Base-by-base conservation (phyloP, 1,140 invertebrate species). In the Papilio machaon region DNA sequence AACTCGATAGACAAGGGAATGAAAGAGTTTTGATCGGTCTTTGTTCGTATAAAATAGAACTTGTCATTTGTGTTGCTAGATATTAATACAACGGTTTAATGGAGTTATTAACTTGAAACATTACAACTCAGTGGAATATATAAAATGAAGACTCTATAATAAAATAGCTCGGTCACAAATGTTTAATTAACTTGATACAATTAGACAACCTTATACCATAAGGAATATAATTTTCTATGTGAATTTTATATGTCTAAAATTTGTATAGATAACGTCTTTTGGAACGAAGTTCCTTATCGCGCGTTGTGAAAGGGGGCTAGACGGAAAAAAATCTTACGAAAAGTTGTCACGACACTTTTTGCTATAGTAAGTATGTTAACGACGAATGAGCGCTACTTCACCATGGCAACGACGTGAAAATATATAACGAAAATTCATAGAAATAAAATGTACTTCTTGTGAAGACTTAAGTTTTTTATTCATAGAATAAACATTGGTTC, bases 1-100 rank as follows among this genome's bases (percentile, higher is more conserved):
- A 79, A 79, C 77, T 79, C 77, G 58, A 79, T 79, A 79, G 77
- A 79, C 77, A 79, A 79, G 77, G 30, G 77, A 79, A 79, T 79
- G 58, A 64, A 79, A 79, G 77, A 79, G 54, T 79, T 64, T 79
- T 79, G 60, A 79, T 79, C 54, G 38, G 58, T 67, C 58, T 78
- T 78, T 67, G 77, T 79, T 76, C 60, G 60, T 67, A 64, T 54
- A 43, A 79, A 64, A 79, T 67, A 46, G 58, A 46, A 79, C 17
- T 79, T 47, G 58, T 78, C 77, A 79, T 79, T 64, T 46, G 54
- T 35, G n/a, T 23, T 60, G 76, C 60, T 43, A 9, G 38, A 23
- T 47, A 58, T 38, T 38, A 79, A 64, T 64, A 79, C 23, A 79
- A 60, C 11, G n/a, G 46, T 67, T n/a, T 74, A 46, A 46, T 74